Evolutionary conservation across 2,888 invertebrate genomes (phyloP), one percentile per base, ranked within the genome.

Genomic region (Morinoia aosen): DNA sequence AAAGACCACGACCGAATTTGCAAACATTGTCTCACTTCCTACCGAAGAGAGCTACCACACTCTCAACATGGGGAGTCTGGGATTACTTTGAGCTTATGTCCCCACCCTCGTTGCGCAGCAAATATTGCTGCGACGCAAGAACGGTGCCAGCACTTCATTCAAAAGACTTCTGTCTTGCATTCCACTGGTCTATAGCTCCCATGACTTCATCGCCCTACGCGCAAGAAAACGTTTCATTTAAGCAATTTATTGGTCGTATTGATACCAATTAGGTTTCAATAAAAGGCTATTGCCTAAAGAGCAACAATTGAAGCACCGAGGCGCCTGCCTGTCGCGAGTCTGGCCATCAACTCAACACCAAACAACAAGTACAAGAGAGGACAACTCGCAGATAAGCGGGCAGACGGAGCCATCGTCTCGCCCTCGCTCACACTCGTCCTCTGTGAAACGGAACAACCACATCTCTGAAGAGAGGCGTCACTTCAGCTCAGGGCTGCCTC

Each of bases 161-260:
- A 90, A 90, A 90, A 90, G 90, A 90, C 90, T 90, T 90, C 90
- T 90, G 90, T 90, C 90, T 90, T 90, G 90, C 90, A 90, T 90
- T 40, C 90, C 48, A 90, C 10, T 48, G 90, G 39, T 40, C 40
- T 90, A 39, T 90, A 90, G 90, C 48, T 90, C 90, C 90, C 40
- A 90, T 90, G 90, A 90, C 48, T 90, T 90, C 39, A 90, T 39
- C 90, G 12, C 40, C 90, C 90, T 40, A 48, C 19, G 76, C 25
- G 48, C 90, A 48, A 39, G 48, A 48, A 90, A 90, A 90, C 90
- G 90, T 48, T 90, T 90, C 90, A 90, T 90, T 14, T 90, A 48
- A 90, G 90, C 48, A 48, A 90, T 90, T 48, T 90, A 90, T 90
- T 48, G 48, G 16, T 19, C 90, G 39, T 40, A 90, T 90, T 90